phyloP scores from a whole-genome alignment of 92 coral and sea anemone species.

The Nematostella vectensis region DNA sequence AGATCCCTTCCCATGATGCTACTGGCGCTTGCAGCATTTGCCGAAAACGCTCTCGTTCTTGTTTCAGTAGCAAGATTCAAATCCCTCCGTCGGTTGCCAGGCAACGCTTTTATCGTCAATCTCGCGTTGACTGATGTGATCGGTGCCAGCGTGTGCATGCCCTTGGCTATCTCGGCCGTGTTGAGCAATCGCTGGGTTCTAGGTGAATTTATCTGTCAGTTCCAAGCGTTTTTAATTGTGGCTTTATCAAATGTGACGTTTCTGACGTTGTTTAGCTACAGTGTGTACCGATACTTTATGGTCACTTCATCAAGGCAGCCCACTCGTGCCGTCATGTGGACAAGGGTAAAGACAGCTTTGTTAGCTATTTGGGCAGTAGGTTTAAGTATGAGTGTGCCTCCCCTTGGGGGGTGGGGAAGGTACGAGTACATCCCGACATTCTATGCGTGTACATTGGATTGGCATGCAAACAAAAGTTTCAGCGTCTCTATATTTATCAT shows the following conservation, averaged over 20 bases:
- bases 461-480: conserved; percentile 34
- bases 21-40: conserved; percentile 48
- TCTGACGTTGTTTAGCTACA: conserved; percentile 46
- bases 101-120: conserved; percentile 56
- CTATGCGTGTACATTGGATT: conserved; percentile 49
- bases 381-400: conserved; percentile 28
- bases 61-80: conserved; percentile 47
- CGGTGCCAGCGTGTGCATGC: conserved; percentile 48
- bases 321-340: conserved; percentile 31
- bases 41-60: conserved; percentile 51
- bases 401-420: conserved; percentile 54
- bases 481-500: conserved; percentile 30
- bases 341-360: conserved; percentile 32
- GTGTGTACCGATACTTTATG: conserved; percentile 48
- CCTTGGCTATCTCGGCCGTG: conserved; percentile 41
- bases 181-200: conserved; percentile 35
- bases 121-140: conserved; percentile 61
- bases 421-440: conserved; percentile 30
- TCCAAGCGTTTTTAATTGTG: conserved; percentile 43
- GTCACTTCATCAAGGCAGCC: conserved; percentile 49
- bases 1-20: conserved; percentile 60
- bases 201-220: conserved; percentile 35
- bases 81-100: conserved; percentile 50
- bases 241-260: conserved; percentile 48
- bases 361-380: conserved; percentile 45